Conservation (phyloP, 2,888 invertebrate species). For the Microchrysa polita region DNA sequence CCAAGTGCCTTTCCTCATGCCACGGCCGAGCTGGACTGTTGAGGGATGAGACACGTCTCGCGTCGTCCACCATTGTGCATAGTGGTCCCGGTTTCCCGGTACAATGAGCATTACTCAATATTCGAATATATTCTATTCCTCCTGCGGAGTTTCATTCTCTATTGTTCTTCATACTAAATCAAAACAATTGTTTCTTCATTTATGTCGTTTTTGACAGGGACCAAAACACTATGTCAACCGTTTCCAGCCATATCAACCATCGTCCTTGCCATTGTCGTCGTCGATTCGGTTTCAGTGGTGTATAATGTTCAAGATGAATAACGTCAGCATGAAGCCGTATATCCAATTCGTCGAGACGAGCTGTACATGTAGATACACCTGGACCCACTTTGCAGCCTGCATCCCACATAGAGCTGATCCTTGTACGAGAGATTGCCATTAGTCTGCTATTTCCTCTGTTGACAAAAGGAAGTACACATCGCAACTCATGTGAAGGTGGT, state of each 20-base stretch:
- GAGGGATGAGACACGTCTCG: background rate
- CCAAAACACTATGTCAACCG: constrained; percentile 34
- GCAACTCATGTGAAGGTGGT: constrained; percentile 23
- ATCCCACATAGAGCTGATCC: background rate
- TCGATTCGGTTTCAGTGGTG: no score
- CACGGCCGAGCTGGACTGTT: no score
- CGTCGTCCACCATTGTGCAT: constrained; percentile 38
- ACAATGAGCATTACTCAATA: constrained; percentile 48
- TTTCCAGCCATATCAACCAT: constrained; percentile 29
- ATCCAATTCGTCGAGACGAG: background rate
- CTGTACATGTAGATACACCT: background rate
- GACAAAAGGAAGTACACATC: constrained; percentile 11
- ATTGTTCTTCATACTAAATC: constrained; percentile 43
- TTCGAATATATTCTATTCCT: constrained; percentile 48
- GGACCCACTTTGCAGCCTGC: background rate
- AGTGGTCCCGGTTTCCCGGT: constrained; percentile 42
- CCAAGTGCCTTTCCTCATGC: constrained; percentile 18
- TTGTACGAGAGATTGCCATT: background rate
- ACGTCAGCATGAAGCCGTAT: background rate
- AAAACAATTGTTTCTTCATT: constrained; percentile 39
- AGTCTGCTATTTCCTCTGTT: constrained; percentile 13
- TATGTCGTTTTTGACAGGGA: background rate
- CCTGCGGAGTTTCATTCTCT: constrained; percentile 23
- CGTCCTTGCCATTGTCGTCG: no score
- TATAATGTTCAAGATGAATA: background rate